These are phyloP conservation scores for Platyscapa corneri DNA, from an alignment of 1,140 invertebrate genomes.

Conservation along the genomic window DNA sequence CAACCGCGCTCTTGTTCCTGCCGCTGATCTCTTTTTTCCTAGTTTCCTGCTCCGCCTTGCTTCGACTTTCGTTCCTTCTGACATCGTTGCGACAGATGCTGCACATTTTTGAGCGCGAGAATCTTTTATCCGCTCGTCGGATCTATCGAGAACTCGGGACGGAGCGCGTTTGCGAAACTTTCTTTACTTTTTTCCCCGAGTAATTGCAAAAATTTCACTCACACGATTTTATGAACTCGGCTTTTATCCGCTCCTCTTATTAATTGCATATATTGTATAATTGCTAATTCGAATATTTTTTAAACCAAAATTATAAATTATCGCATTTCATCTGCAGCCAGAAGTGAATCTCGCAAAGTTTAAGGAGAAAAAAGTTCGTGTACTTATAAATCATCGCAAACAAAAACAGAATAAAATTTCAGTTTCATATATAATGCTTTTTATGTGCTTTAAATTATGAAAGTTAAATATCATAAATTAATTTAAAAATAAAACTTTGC, in stretches of 20 bases:
- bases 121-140: conserved; percentile 51
- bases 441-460: not conserved
- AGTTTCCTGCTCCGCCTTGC: not conserved
- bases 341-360: not conserved
- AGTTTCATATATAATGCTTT: not conserved
- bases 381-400: not conserved
- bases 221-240: not conserved
- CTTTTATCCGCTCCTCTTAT: not conserved
- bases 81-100: conserved; percentile 54
- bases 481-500: not conserved
- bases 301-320: not conserved
- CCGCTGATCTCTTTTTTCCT: conserved; percentile 22
- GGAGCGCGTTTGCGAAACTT: not conserved
- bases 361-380: not conserved
- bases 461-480: not conserved
- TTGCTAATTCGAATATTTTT: not conserved
- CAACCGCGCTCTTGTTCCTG: not conserved
- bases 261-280: not conserved
- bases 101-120: conserved; percentile 55
- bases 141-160: conserved; percentile 23
- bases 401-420: not conserved
- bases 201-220: not conserved
- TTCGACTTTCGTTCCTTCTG: conserved; percentile 7
- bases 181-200: not conserved
- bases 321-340: not conserved